Conservation (phyloP, 92 coral and sea anemone genomes). For the Palythoa caribaeorum region DNA sequence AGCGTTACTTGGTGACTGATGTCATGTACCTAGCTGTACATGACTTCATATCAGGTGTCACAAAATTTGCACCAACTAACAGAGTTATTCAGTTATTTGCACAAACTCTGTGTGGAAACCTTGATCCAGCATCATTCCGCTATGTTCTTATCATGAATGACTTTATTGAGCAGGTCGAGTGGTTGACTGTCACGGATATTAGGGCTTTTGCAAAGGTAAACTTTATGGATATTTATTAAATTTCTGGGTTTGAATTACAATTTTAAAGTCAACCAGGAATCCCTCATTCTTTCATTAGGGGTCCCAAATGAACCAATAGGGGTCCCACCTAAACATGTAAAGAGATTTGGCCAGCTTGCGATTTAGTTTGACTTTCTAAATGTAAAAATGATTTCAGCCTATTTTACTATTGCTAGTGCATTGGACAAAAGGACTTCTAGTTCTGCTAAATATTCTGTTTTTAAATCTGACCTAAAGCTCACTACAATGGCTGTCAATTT, state of each 20-base stretch:
- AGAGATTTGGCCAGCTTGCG: too few relatives aligned
- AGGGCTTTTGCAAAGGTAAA: conserved; percentile 74
- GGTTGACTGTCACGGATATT: conserved; percentile 88
- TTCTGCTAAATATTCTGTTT: too few relatives aligned
- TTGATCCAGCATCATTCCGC: conserved; percentile 92
- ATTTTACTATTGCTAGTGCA: too few relatives aligned
- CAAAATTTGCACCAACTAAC: conserved; percentile 71
- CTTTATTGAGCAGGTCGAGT: conserved; percentile 83
- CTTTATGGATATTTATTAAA: not conserved
- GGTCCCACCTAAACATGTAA: too few relatives aligned
- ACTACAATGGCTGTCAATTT: too few relatives aligned
- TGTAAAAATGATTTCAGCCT: too few relatives aligned
- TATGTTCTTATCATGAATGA: conserved; percentile 87
- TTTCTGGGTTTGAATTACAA: not conserved
- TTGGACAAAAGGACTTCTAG: too few relatives aligned
- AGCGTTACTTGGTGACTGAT: conserved; percentile 82
- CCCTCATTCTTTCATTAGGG: too few relatives aligned
- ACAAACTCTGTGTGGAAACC: conserved; percentile 91
- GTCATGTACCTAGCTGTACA: conserved; percentile 80
- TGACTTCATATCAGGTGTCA: conserved; percentile 89
- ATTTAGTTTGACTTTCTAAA: too few relatives aligned
- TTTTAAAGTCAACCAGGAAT: too few relatives aligned
- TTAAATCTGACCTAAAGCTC: too few relatives aligned
- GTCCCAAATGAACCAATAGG: too few relatives aligned
- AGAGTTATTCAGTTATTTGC: conserved; percentile 88